phyloP scores from a whole-genome alignment of 2,113 vertebrate genomes.

The Lycaon pictus region DNA sequence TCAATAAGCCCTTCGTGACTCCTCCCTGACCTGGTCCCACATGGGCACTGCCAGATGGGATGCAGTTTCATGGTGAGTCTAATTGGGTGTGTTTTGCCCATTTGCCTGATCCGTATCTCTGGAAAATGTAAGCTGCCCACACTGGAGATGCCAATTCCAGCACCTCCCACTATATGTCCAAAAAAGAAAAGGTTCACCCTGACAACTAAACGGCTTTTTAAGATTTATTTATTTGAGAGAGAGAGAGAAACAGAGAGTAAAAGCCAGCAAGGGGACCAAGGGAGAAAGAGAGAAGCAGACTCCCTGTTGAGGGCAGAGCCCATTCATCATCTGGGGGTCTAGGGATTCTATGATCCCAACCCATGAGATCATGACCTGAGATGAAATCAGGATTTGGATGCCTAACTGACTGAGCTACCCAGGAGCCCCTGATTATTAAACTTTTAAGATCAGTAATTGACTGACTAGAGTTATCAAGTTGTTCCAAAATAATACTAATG shows the following conservation, averaged over 20 bases:
- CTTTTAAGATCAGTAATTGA: background rate
- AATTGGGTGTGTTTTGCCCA: background rate
- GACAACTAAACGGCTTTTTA: background rate
- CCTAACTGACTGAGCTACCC: background rate
- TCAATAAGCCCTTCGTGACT: background rate
- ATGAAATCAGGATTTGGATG: background rate
- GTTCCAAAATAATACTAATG: conserved; percentile 17
- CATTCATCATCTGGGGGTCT: background rate
- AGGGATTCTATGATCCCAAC: background rate
- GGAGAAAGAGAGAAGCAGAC: background rate
- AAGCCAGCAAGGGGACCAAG: background rate
- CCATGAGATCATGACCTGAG: background rate
- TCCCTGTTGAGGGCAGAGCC: background rate
- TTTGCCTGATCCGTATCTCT: background rate
- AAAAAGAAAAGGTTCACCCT: background rate
- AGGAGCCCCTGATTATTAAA: background rate
- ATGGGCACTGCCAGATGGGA: background rate
- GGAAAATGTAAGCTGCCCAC: background rate
- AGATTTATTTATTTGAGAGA: background rate
- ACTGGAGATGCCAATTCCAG: background rate
- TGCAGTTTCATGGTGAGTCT: background rate
- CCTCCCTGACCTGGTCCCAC: background rate
- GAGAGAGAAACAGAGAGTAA: background rate
- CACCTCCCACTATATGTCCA: background rate
- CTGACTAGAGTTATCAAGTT: background rate